These are phyloP conservation scores for Mimas tiliae DNA, from an alignment of 2,888 invertebrate species.

Conservation along the genomic window DNA sequence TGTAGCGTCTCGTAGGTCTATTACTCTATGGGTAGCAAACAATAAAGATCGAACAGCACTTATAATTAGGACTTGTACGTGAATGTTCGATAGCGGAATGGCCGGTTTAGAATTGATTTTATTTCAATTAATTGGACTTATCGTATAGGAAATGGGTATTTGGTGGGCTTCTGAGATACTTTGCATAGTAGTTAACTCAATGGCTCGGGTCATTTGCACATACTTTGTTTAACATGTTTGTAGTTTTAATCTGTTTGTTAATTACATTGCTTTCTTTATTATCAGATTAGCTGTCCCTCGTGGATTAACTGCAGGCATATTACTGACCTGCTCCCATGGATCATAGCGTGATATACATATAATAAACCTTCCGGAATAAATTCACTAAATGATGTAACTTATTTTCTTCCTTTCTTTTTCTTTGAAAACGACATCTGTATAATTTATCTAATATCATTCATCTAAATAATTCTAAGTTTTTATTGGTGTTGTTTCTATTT, in stretches of 20 bases:
- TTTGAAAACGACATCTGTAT: too few species aligned
- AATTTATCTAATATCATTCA: too few species aligned
- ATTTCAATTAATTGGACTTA: constrained; percentile 72
- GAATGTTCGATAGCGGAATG: constrained; percentile 67
- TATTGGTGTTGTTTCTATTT: too few species aligned
- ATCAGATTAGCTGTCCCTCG: too few species aligned
- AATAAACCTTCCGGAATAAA: too few species aligned
- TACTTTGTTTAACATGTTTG: constrained; percentile 9
- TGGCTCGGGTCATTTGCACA: constrained; percentile 5
- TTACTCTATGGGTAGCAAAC: constrained; percentile 50
- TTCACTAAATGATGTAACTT: too few species aligned
- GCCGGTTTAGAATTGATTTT: constrained; percentile 65
- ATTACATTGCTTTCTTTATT: not conserved
- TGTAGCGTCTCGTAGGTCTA: not conserved
- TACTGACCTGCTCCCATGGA: too few species aligned
- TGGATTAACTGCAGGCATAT: too few species aligned
- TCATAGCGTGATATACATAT: too few species aligned
- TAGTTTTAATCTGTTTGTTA: not conserved
- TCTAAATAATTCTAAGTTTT: too few species aligned
- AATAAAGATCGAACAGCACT: constrained; percentile 78
- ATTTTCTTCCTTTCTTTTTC: too few species aligned
- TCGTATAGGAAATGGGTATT: constrained; percentile 62
- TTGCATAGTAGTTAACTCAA: not conserved
- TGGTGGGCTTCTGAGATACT: constrained; percentile 3
- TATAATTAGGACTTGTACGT: constrained; percentile 77